Evolutionary conservation across 1,140 invertebrate species (phyloP).

Genomic region (Caenorhabditis remanei): DNA sequence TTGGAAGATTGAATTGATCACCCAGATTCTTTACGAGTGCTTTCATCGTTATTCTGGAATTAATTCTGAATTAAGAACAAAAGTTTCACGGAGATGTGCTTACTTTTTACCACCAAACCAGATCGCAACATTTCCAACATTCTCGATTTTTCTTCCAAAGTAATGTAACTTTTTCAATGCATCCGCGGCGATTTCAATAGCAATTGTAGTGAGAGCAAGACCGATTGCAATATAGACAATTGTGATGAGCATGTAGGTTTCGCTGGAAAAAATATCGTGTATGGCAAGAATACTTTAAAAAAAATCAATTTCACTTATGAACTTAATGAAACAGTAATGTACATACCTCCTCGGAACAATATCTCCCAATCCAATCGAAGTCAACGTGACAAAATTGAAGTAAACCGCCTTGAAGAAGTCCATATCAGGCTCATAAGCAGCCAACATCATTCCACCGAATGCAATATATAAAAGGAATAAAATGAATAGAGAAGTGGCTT

Average conservation of each 20-base stretch:
- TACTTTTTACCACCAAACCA: conserved; percentile 77
- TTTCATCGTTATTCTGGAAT: conserved; percentile 75
- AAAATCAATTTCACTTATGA: too few species aligned
- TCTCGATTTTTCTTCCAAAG: conserved; percentile 77
- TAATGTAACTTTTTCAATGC: conserved; percentile 77
- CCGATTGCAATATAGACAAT: conserved; percentile 76
- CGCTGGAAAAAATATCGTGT: too few species aligned
- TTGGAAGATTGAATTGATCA: conserved; percentile 76
- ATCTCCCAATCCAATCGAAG: conserved; percentile 69
- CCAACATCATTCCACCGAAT: conserved; percentile 61
- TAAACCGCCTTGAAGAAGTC: conserved; percentile 68
- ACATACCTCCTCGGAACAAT: conserved; percentile 65
- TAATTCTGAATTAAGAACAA: background rate
- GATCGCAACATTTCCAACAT: conserved; percentile 76
- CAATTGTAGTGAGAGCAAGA: conserved; percentile 76
- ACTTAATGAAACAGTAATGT: conserved; percentile 2
- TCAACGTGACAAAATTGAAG: conserved; percentile 70
- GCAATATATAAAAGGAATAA: conserved; percentile 67
- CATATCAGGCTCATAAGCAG: conserved; percentile 68
- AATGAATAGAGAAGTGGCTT: conserved; percentile 62
- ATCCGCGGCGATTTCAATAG: conserved; percentile 77
- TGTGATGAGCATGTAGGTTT: conserved; percentile 74
- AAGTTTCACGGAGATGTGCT: background rate
- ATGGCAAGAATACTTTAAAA: too few species aligned
- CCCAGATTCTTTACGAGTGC: conserved; percentile 76